Conservation (phyloP, 2,113 vertebrate genomes). For the Bagarius yarrelli region DNA sequence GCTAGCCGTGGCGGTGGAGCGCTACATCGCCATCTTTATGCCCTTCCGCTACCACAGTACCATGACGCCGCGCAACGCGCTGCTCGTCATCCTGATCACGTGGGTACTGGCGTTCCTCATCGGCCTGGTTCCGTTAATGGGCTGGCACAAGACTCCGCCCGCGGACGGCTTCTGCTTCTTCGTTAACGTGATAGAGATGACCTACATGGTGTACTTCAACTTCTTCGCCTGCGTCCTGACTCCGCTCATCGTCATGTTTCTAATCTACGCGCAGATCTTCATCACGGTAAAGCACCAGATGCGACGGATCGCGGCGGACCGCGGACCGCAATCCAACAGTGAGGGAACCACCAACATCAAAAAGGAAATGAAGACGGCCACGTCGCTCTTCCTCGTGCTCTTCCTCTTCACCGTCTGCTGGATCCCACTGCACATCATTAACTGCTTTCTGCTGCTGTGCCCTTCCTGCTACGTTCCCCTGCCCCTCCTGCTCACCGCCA, state of each 20-base stretch:
- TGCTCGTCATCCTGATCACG: constrained; percentile 65
- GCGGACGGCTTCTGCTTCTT: constrained; percentile 64
- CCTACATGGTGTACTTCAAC: constrained; percentile 70
- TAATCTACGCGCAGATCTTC: constrained; percentile 66
- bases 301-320: constrained; percentile 55
- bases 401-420: constrained; percentile 73
- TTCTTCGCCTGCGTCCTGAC: constrained; percentile 63
- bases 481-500: constrained; percentile 66
- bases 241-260: constrained; percentile 65
- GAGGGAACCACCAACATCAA: constrained; percentile 43
- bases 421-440: constrained; percentile 75
- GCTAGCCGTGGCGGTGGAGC: constrained; percentile 73
- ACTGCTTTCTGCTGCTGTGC: constrained; percentile 74
- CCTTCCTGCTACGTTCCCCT: constrained; percentile 63
- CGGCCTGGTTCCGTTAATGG: constrained; percentile 70
- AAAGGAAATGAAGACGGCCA: constrained; percentile 66
- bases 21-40: constrained; percentile 76
- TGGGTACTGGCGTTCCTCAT: constrained; percentile 67
- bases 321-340: constrained; percentile 20
- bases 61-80: constrained; percentile 69
- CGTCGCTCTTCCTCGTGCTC: constrained; percentile 72
- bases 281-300: constrained; percentile 58
- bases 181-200: constrained; percentile 64
- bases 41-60: constrained; percentile 70
- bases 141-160: constrained; percentile 63